phyloP scores from a whole-genome alignment of 1,140 invertebrate species.

The Pteromalus puparum region DNA sequence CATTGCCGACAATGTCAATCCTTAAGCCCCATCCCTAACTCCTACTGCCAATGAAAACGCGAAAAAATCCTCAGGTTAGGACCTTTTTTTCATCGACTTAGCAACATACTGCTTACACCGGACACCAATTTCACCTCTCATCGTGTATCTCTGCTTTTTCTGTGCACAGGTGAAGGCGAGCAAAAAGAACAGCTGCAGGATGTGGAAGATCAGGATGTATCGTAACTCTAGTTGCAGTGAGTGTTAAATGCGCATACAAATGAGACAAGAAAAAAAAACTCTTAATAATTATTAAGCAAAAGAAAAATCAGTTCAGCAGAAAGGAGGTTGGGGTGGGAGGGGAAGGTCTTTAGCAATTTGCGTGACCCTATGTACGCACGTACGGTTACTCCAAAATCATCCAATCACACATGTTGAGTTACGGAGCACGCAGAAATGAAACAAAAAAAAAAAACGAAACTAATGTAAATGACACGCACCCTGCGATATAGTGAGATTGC shows the following conservation, averaged over 20 bases:
- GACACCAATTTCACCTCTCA: not conserved
- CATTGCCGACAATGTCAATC: not conserved
- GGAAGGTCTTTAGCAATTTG: conserved; percentile 70
- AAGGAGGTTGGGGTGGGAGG: conserved; percentile 66
- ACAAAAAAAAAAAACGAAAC: conserved; percentile 57
- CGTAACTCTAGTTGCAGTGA: conserved; percentile 81
- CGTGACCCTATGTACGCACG: conserved; percentile 67
- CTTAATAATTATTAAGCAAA: conserved; percentile 75
- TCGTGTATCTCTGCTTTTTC: not conserved
- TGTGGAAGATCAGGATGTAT: conserved; percentile 94
- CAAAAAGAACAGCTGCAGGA: conserved; percentile 92
- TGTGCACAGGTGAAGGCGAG: conserved; percentile 85
- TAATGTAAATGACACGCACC: conserved; percentile 61
- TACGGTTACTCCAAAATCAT: conserved; percentile 69
- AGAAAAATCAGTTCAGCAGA: conserved; percentile 70
- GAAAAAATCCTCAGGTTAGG: conserved; percentile 46
- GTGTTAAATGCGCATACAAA: conserved; percentile 75
- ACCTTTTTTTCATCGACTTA: conserved; percentile 9
- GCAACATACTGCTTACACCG: not conserved
- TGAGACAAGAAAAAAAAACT: conserved; percentile 74
- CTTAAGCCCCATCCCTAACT: conserved; percentile 28
- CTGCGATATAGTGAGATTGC: conserved; percentile 69
- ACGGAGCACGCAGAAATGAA: conserved; percentile 64
- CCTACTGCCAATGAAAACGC: conserved; percentile 54
- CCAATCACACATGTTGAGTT: conserved; percentile 66